A percentile compares a stretch with the other conserved stretches of the same genome.
phyloP scores from a whole-genome alignment of 2,888 invertebrate genomes.

The Lochmaea crataegi region DNA sequence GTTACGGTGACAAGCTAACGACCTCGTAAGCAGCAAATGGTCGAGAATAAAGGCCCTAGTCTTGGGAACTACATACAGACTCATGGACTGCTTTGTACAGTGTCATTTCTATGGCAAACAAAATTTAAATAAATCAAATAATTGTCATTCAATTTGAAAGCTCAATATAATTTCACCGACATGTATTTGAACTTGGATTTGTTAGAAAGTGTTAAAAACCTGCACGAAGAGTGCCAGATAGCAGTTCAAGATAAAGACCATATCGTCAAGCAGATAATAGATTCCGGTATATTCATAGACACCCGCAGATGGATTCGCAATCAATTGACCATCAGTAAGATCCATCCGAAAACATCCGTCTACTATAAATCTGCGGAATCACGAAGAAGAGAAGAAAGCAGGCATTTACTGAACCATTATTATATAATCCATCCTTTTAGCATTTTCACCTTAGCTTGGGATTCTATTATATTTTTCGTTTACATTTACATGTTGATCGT shows the following conservation, averaged over 20 bases:
- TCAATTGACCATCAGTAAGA: constrained; percentile 5
- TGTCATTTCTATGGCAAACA: too few species aligned
- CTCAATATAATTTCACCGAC: too few species aligned
- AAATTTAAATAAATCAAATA: too few species aligned
- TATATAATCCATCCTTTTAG: constrained; percentile 30
- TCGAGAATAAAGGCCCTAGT: too few species aligned
- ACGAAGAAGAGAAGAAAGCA: constrained; percentile 20
- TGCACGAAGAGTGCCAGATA: constrained; percentile 12
- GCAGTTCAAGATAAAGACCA: constrained; percentile 4
- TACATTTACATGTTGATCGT: constrained; percentile 22
- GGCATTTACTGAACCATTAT: constrained; percentile 17
- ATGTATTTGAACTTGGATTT: neutral
- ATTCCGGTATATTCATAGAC: constrained; percentile 34
- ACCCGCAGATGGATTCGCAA: constrained; percentile 21
- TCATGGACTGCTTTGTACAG: too few species aligned
- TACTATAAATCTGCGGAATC: constrained; percentile 27
- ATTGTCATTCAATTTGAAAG: too few species aligned
- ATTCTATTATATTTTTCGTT: constrained; percentile 1
- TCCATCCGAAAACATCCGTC: constrained; percentile 23
- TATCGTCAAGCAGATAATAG: constrained; percentile 25
- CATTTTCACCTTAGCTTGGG: constrained; percentile 12
- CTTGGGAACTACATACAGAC: too few species aligned
- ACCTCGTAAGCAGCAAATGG: too few species aligned
- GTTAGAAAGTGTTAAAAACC: neutral
- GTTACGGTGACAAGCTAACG: too few species aligned